Evolutionary conservation across 2,797 vertebrate species (phyloP), one percentile per base, ranked within the genome.

Genomic region (Manis javanica): DNA sequence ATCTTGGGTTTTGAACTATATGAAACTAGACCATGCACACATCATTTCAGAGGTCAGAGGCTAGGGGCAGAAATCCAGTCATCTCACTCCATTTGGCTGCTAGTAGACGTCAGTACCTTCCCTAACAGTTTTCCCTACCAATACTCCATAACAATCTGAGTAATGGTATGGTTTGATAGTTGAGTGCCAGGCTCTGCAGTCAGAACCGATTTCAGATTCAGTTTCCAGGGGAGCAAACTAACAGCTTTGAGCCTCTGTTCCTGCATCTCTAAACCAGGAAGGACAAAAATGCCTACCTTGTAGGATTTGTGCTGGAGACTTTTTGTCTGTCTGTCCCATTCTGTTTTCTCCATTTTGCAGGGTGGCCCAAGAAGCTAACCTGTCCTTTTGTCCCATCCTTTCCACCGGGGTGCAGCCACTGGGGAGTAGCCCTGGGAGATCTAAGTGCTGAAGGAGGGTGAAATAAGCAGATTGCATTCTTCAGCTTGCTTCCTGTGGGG

Each of bases 171-270:
- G 16, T 66, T 49, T 31, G 34, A 14, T 59, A n/a, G 64, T 29
- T 66, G 26, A 68, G 4, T 46, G 51, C 39, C 21, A 21, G 46
- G 4, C 21, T 93, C 4, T 71, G 53, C n/a, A 88, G n/a, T 72
- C 63, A 88, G 29, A 93, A 49, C 46, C 37, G 13, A 10, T 71
- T 94, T 86, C 23, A 51, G 19, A 82, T 69, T 68, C 4, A 39
- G 19, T 86, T 29, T 69, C 79, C 29, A 69, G 57, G 7, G 63
- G 9, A 89, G 39, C 39, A 3, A 51, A 14, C 14, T 51, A 69
- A 87, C 57, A 23, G 63, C 29, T 72, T 64, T 59, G 49, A 86
- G 31, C 6, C 21, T 88, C 74, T 63, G 21, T 81, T 66, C 93
- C 34, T 68, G 26, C 1, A 3, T 71, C 31, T 85, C 26, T 82